These are phyloP conservation scores for Neodon shergylaensis DNA, from an alignment of 2,113 vertebrate species.

Conservation along the genomic window DNA sequence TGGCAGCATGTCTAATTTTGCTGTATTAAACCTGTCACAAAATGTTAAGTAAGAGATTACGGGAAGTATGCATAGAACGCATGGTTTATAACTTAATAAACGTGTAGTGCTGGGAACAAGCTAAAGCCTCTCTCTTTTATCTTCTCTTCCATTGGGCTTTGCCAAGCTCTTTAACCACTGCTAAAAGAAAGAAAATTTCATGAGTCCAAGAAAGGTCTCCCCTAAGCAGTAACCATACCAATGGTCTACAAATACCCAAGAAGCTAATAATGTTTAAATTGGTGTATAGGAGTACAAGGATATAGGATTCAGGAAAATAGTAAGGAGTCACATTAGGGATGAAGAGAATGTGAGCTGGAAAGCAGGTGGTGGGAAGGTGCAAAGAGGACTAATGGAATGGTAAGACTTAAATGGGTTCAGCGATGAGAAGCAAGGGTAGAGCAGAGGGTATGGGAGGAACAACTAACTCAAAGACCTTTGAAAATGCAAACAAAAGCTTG, in stretches of 20 bases:
- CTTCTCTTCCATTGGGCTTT: constrained; percentile 43
- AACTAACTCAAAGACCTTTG: not conserved
- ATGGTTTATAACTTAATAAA: constrained; percentile 83
- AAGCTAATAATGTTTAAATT: not conserved
- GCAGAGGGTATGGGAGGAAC: not conserved
- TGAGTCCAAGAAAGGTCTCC: constrained; percentile 55
- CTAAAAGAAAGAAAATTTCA: constrained; percentile 59
- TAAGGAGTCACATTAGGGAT: too few relatives aligned
- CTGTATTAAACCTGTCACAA: constrained; percentile 86
- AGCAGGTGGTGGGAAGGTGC: not conserved
- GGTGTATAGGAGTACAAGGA: not conserved
- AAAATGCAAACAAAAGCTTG: not conserved
- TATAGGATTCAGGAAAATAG: not conserved
- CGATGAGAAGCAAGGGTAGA: not conserved
- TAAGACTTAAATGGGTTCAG: too few relatives aligned
- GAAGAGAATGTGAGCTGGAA: too few relatives aligned
- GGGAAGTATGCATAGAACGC: constrained; percentile 80
- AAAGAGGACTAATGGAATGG: not conserved
- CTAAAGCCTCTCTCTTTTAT: constrained; percentile 77
- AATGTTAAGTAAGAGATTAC: constrained; percentile 84
- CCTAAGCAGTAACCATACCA: not conserved
- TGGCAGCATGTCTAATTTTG: constrained; percentile 85
- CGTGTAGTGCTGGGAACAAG: constrained; percentile 76
- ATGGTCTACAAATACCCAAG: constrained; percentile 29
- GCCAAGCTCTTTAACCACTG: constrained; percentile 61